These are phyloP conservation scores for Euura lappo DNA, from an alignment of 1,140 invertebrate species.

Conservation along the genomic window DNA sequence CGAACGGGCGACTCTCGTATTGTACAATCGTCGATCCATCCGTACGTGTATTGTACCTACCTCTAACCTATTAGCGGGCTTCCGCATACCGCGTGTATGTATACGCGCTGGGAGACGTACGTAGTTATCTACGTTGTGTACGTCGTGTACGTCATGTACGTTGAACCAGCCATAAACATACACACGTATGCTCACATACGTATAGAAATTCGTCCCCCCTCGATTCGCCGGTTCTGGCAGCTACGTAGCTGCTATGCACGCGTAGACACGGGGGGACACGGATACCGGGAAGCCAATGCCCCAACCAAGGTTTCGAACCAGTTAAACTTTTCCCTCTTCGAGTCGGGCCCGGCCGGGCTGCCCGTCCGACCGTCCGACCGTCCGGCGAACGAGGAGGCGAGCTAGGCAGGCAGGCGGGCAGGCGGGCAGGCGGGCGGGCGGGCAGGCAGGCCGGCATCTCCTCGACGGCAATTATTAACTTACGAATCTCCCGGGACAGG, in stretches of 20 bases:
- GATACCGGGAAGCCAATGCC: conserved; percentile 6
- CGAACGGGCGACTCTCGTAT: neutral
- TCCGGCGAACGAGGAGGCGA: neutral
- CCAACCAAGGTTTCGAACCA: neutral
- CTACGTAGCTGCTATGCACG: neutral
- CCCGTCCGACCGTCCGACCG: neutral
- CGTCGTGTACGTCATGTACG: neutral
- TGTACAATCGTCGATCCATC: neutral
- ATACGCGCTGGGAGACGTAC: neutral
- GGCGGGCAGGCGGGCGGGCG: too few species aligned
- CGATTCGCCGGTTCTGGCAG: neutral
- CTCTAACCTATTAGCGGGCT: neutral
- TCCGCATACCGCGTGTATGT: neutral
- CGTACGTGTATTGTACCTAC: neutral
- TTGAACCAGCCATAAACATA: neutral
- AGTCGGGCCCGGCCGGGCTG: neutral
- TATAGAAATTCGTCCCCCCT: neutral
- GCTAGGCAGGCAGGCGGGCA: too few species aligned
- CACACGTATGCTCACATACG: neutral
- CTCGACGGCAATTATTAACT: neutral
- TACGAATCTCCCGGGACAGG: neutral
- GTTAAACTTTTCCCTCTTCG: conserved; percentile 1
- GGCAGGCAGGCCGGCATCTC: neutral
- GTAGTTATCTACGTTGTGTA: neutral
- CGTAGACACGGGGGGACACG: conserved; percentile 4